Base-by-base conservation (phyloP, 2,888 invertebrate species). In the Criorhina ranunculi region DNA sequence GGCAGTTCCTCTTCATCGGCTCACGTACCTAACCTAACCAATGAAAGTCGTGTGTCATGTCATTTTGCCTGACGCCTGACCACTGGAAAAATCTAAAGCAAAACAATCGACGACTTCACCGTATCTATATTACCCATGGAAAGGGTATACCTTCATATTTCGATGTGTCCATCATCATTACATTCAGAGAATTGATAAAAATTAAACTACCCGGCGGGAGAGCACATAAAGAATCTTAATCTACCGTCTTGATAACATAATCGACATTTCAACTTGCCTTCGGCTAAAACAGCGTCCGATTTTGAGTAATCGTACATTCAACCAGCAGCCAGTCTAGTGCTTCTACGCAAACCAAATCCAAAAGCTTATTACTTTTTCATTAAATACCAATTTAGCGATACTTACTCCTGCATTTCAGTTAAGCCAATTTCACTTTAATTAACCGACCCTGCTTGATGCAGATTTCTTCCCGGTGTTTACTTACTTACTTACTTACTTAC, bases 191-290 rank as follows among this genome's bases (percentile, higher is more conserved):
- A 15, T 29, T 53, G 40, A 67, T 76, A 46, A 64, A 53, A 75
- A 49, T 24, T 53, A 59, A 66, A 31, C 55, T 40, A 6, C 15
- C 53, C 80, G 11, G 51, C 5, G 60, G 66, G 79, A 66, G 24
- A n/a, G 11, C 31, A 15, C 24, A 53, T 40, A 70, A 37, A 40
- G 24, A 24, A 46, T 15, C 31, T 37, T 60, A 67, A 75, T 67
- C 33, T 49, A 5, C 42, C 40, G 49, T 40, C 55, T 46, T 67
- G 75, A 80, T 80, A 80, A 67, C 80, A 80, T 75, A 67, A 80
- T 80, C 80, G 55, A 15, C 29, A 62, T 40, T 44, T 60, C 6
- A 55, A 35, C 24, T 17, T 9, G 53, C 73, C 53, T 37, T 17
- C 31, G 60, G 79, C 66, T 59, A 57, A 15, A 4, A 37, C 44